Evolutionary conservation across 2,888 invertebrate genomes (phyloP).

Genomic region (Halictus ligatus): DNA sequence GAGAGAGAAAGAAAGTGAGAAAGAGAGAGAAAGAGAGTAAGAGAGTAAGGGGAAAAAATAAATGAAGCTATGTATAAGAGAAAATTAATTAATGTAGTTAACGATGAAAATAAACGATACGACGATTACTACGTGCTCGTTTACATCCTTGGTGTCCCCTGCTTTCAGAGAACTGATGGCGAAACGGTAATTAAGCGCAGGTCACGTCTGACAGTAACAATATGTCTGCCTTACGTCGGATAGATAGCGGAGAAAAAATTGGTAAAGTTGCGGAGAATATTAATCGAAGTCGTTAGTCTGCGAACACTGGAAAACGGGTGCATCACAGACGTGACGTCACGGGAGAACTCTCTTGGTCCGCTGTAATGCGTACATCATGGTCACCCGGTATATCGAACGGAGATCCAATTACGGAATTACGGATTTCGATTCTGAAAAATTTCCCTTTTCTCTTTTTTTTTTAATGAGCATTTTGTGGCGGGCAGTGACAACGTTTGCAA

Average conservation of each 20-base stretch:
- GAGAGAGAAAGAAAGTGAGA: neutral
- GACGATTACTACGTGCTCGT: constrained; percentile 59
- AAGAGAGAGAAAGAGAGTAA: neutral
- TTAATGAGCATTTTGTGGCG: neutral
- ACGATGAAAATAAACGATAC: constrained; percentile 71
- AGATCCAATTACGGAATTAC: neutral
- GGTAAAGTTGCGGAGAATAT: neutral
- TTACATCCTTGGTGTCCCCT: neutral
- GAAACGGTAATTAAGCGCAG: neutral
- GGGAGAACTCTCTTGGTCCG: neutral
- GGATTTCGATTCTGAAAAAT: too few species aligned
- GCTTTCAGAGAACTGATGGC: constrained; percentile 9
- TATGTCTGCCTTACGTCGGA: constrained; percentile 2
- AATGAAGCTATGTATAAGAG: constrained; percentile 67
- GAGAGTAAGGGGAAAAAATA: constrained; percentile 9
- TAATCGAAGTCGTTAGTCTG: neutral
- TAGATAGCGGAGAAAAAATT: constrained; percentile 1
- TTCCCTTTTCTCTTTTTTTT: neutral
- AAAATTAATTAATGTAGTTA: constrained; percentile 74
- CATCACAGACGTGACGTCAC: neutral
- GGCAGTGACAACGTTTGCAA: neutral
- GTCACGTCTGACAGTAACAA: constrained; percentile 17
- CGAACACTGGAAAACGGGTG: neutral
- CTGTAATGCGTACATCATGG: neutral
- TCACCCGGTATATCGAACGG: neutral